Percentiles rank a stretch among this genome's conserved stretches.
These are phyloP conservation scores for Ataeniobius toweri DNA, from an alignment of 2,797 vertebrate species.

Conservation along the genomic window DNA sequence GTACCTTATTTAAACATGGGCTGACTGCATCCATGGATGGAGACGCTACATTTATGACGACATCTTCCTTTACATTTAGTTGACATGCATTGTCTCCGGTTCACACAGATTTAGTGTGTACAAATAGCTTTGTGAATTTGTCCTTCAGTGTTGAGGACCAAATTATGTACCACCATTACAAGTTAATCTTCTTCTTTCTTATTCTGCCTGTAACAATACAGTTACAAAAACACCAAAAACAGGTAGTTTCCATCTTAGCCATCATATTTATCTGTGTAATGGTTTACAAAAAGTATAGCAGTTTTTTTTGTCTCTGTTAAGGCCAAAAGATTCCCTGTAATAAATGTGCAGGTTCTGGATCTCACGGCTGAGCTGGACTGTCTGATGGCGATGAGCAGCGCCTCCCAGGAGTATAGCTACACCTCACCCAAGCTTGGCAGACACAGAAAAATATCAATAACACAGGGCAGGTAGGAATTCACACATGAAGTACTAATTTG, in stretches of 20 bases:
- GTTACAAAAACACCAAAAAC: too few relatives aligned
- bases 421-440: slow-evolving; percentile 83
- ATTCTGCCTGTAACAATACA: neutral
- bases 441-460: slow-evolving; percentile 81
- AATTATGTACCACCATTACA: neutral
- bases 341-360: slow-evolving; percentile 79
- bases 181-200: neutral
- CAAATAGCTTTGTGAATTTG: neutral
- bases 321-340: neutral
- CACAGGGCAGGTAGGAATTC: slow-evolving; percentile 84
- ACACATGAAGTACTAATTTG: neutral
- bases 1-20: too few relatives aligned
- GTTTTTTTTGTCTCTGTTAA: neutral
- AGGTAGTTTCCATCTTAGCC: neutral
- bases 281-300: neutral
- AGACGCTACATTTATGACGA: neutral
- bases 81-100: neutral
- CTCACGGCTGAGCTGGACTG: slow-evolving; percentile 92
- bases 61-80: neutral
- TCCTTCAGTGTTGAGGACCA: neutral
- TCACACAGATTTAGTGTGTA: neutral
- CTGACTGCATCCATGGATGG: too few relatives aligned
- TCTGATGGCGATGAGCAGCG: slow-evolving; percentile 88
- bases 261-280: neutral
- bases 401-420: slow-evolving; percentile 91